Base-by-base conservation (phyloP, 1,140 invertebrate genomes). In the Conus ventricosus region DNA sequence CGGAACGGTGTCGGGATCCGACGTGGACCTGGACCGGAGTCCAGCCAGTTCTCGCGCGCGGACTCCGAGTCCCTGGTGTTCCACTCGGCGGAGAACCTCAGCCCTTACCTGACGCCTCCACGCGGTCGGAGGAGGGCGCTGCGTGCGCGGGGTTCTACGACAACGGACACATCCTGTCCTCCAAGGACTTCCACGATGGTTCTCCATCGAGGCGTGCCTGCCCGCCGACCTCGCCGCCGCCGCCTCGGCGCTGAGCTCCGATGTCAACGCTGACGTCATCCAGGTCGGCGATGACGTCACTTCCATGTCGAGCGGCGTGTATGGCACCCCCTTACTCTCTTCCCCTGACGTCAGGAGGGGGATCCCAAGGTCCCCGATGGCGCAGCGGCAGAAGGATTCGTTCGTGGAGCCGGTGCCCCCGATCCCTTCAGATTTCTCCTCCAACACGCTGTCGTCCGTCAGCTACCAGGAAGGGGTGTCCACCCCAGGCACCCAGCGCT, bases 61-160 rank as follows among this genome's bases (percentile, higher is more conserved):
- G 89, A 90, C 54, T 90, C 89, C 54, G 89, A 90, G 82, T 90
- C 89, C 25, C 71, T 88, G 54, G 89, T 90, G 3, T 90, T 87
- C 81, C 89, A 90, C 63, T 90, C 89, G 4, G 89, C 87, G 4
- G 89, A 90, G 75, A 90, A 90, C 71, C 55, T 90, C 51, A 87
- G 87, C 51, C 87, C 89, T 0, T 88, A 90, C 71, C 71, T 90
- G 87, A 90, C 81, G 67, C 89, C 23, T 90, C 63, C 67, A 90
- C 89, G 5, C 39, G 63, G 17, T 90, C 87, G 10, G 87, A 90
- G 57, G 84, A 71, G 17, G 87, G 88, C 11, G 85, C 54, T 27
- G 67, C 78, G 51, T 15, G 54, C 23, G 39, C 87, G 0, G 57
- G 57, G 57, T 83, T 88, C 63, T 51, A 63, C 39, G 87, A 88